Evolutionary conservation across 2,113 vertebrate genomes (phyloP).

Genomic region (Prietella phreatophila): DNA sequence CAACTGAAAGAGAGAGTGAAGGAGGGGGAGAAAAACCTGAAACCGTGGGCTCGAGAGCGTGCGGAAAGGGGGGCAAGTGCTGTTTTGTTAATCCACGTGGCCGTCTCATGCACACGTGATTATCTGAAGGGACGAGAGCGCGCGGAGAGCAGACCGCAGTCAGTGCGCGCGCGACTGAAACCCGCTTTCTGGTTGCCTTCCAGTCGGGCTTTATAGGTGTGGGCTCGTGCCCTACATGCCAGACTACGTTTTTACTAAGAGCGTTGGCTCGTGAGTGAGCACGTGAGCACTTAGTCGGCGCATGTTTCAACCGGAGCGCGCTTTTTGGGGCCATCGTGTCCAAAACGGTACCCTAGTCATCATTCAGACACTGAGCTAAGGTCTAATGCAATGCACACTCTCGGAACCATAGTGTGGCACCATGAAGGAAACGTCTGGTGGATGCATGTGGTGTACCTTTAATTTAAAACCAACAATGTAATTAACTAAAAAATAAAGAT

Average conservation of each 20-base stretch:
- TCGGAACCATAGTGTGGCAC: neutral
- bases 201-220: neutral
- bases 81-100: slow-evolving; percentile 98
- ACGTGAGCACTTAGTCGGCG: neutral
- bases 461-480: neutral
- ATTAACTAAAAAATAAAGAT: neutral
- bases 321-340: neutral
- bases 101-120: slow-evolving; percentile 90
- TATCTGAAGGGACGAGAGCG: slow-evolving; percentile 74
- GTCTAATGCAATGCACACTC: neutral
- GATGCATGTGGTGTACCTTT: neutral
- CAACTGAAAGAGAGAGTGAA: slow-evolving; percentile 72
- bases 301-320: neutral
- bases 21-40: slow-evolving; percentile 55
- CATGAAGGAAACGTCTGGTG: neutral
- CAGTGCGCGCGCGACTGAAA: slow-evolving; percentile 13
- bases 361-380: neutral
- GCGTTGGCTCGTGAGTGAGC: neutral
- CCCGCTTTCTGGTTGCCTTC: neutral
- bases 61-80: slow-evolving; percentile 74
- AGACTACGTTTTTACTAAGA: neutral
- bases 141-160: slow-evolving; percentile 57
- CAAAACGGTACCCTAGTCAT: neutral
- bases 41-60: slow-evolving; percentile 69
- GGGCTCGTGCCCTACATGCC: neutral